Base-by-base conservation (phyloP, 2,888 invertebrate species). In the Diachrysia chrysitis region DNA sequence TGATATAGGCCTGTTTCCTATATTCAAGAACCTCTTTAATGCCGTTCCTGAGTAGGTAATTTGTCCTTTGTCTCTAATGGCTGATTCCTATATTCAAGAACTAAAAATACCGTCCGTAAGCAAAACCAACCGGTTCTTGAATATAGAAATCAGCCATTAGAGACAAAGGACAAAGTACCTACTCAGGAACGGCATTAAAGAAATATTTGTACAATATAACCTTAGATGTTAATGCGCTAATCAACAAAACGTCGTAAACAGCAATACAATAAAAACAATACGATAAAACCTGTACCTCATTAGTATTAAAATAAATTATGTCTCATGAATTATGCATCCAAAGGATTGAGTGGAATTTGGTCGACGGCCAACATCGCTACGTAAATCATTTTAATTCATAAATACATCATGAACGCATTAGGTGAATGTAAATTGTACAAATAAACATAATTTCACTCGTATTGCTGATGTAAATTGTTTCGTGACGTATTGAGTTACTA, bases 261-360 rank as follows among this genome's bases (percentile, higher is more conserved):
- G 17, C 10, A 19, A 48, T 19, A 3, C 14, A 21, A 51, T 12
- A 10, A 51, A 19, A 21, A 51, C 19, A 19, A 51, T 51, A 12
- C 10, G 10, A 51, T 51, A 12, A 19, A n/a, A n/a, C n/a, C n/a
- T n/a, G n/a, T 6, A 12, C 48, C 48, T 51, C 48, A 51, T 51
- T 51, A 51, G 10, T 51, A 51, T 51, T 21, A 51, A 12, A 48
- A 48, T 59, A 32, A 4, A 58, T 46, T 19, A 17, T 7, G 25
- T 25, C 16, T 5, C 29, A 71, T 71, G 59, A 68, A 75, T 74
- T 42, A 75, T 66, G 46, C 19, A 68, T 75, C 23, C 42, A 16
- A 21, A 16, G 19, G 37, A 56, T 51, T 51, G 25, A 19, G 17
- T 42, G 48, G 29, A 59, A 64, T 71, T 76, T 75, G 76, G 63